Conservation (phyloP, 2,888 invertebrate species). For the Zaprionus bogoriensis region DNA sequence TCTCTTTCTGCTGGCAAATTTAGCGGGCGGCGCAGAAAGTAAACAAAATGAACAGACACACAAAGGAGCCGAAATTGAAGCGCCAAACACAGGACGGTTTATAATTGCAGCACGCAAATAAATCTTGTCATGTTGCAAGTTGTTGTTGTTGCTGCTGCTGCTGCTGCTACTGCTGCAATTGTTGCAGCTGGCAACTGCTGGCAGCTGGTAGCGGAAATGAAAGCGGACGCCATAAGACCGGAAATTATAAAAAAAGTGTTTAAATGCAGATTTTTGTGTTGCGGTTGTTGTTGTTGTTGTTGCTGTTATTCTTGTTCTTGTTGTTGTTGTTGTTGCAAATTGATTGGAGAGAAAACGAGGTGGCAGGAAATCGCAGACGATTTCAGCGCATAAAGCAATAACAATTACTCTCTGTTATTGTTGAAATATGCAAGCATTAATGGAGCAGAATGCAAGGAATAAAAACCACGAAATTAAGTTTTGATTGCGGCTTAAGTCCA, state of each 20-base stretch:
- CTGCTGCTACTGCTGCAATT: not conserved
- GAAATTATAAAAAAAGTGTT: constrained; percentile 66
- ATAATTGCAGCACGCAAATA: constrained; percentile 64
- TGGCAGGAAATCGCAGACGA: not conserved
- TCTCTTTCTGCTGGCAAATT: constrained; percentile 31
- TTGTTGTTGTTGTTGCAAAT: constrained; percentile 15
- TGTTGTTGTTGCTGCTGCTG: not conserved
- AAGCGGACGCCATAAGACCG: constrained; percentile 50
- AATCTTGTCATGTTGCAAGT: constrained; percentile 47
- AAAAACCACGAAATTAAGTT: too few species aligned
- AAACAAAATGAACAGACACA: constrained; percentile 65
- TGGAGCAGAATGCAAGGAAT: too few species aligned
- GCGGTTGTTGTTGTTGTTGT: constrained; percentile 30
- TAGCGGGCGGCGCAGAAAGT: constrained; percentile 59
- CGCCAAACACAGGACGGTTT: constrained; percentile 59
- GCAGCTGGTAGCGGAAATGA: constrained; percentile 43
- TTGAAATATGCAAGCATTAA: not conserved
- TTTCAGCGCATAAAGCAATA: not conserved
- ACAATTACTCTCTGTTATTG: too few species aligned
- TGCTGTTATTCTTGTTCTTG: constrained; percentile 37
- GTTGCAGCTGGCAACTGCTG: constrained; percentile 26
- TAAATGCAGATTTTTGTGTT: constrained; percentile 54
- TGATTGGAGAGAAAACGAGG: constrained; percentile 14
- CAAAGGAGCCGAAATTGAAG: constrained; percentile 53
- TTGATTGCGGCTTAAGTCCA: too few species aligned